Base-by-base conservation (phyloP, 2,797 vertebrate genomes). In the Eulemur rubriventer region DNA sequence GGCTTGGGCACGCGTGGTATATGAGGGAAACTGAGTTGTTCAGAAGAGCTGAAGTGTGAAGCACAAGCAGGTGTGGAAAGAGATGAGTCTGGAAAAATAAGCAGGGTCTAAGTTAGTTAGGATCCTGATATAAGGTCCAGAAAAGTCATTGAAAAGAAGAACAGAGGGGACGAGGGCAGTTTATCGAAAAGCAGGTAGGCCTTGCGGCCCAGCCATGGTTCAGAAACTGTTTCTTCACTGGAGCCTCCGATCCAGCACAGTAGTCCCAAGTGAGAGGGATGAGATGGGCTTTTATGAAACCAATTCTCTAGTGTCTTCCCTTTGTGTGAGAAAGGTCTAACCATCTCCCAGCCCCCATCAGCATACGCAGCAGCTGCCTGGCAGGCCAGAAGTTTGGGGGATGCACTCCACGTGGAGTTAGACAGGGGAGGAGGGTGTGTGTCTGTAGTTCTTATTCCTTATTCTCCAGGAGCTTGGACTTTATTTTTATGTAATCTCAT, bases 391-490 rank as follows among this genome's bases (percentile, higher is more conserved):
- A 7, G 57, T 50, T 33, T 24, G 2, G 0, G 69, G 50, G 55
- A 0, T 9, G 4, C 4, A 0, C 26, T 3, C 1, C 8, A 6
- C 11, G 17, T 41, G 41, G 41, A 41, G 41, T 3, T 18, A 52
- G 35, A 13, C 13, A 1, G 57, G 4, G 7, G 5, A 1, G 20
- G 41, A 3, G 46, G 35, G 3, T 1, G 0, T 0, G 20, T 13
- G n/a, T 1, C 72, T 6, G 0, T 20, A 0, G 1, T 11, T 28
- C 57, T 57, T 57, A 0, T 26, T 7, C 35, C 46, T 20, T 14
- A 0, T 30, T 17, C 28, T 26, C 61, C 0, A 0, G 41, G 35
- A 9, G 10, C 55, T 3, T 65, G 0, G 3, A 2, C 38, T 6
- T 57, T 4, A 2, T 30, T 57, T 50, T 24, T 11, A 0, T 30